Evolutionary conservation across 2,113 vertebrate genomes (phyloP).

Genomic region (Ancistrus triradiatus): DNA sequence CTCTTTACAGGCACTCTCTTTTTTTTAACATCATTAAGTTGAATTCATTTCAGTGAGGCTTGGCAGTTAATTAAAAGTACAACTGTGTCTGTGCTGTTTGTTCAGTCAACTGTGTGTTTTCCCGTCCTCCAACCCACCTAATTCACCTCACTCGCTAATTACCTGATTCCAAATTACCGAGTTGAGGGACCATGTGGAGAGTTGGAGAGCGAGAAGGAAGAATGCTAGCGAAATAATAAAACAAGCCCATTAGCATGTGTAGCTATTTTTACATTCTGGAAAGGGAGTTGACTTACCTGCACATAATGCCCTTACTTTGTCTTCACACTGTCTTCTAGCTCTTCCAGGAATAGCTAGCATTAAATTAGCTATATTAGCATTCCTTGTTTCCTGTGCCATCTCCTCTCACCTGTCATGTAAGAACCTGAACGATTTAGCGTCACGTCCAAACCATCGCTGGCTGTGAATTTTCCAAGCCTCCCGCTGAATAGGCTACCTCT

Average conservation of each 20-base stretch:
- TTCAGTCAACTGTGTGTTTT: not conserved
- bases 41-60: not conserved
- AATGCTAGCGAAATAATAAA: not conserved
- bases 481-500: slow-evolving; percentile 4
- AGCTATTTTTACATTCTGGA: not conserved
- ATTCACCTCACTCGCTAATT: slow-evolving; percentile 5
- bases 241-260: not conserved
- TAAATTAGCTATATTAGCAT: not conserved
- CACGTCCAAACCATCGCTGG: not conserved
- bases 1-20: no score
- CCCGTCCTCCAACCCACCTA: not conserved
- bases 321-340: no score
- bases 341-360: no score
- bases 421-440: not conserved
- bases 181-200: not conserved
- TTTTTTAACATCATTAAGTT: slow-evolving; percentile 18
- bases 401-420: not conserved
- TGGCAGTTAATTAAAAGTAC: slow-evolving; percentile 26
- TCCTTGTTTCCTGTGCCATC: not conserved
- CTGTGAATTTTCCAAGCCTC: not conserved
- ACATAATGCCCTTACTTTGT: no score
- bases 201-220: not conserved
- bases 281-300: no score
- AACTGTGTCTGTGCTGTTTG: slow-evolving; percentile 5
- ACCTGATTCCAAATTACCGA: not conserved